Evolutionary conservation across 2,797 vertebrate species (phyloP).

Genomic region (Acestrorhynchus altus): DNA sequence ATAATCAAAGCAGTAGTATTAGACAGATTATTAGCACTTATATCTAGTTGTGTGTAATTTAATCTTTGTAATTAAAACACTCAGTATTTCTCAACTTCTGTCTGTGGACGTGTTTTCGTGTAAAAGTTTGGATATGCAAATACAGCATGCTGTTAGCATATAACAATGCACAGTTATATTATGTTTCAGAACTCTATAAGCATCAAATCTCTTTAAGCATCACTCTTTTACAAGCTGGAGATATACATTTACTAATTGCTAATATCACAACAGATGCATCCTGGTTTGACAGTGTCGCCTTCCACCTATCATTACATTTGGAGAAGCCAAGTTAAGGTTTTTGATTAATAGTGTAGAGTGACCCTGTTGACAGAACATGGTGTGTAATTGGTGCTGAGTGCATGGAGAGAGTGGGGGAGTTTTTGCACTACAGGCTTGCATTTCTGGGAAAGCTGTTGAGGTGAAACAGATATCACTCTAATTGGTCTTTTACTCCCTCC

Average conservation of each 20-base stretch:
- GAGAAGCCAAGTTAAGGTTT: neutral
- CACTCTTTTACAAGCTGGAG: no score
- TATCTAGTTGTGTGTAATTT: no score
- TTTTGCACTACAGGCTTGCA: constrained; percentile 55
- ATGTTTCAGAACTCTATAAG: no score
- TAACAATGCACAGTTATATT: no score
- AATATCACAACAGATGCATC: neutral
- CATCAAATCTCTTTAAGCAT: no score
- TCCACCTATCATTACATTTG: neutral
- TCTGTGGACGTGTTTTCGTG: no score
- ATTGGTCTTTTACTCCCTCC: constrained; percentile 38
- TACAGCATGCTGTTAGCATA: no score
- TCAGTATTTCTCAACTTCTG: no score
- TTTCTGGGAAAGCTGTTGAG: constrained; percentile 43
- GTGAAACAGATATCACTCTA: constrained; percentile 54
- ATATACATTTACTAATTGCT: neutral
- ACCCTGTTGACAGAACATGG: constrained; percentile 1
- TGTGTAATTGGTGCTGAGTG: constrained; percentile 15
- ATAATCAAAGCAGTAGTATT: no score
- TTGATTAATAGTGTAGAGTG: constrained; percentile 5
- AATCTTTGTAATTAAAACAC: no score
- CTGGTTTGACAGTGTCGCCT: neutral
- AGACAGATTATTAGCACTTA: no score
- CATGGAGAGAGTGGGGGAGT: neutral
- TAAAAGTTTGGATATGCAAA: no score